Percentiles rank a stretch among this genome's conserved stretches.
These are phyloP conservation scores for Chrysolina haemoptera DNA, from an alignment of 2,888 invertebrate species.

Conservation along the genomic window DNA sequence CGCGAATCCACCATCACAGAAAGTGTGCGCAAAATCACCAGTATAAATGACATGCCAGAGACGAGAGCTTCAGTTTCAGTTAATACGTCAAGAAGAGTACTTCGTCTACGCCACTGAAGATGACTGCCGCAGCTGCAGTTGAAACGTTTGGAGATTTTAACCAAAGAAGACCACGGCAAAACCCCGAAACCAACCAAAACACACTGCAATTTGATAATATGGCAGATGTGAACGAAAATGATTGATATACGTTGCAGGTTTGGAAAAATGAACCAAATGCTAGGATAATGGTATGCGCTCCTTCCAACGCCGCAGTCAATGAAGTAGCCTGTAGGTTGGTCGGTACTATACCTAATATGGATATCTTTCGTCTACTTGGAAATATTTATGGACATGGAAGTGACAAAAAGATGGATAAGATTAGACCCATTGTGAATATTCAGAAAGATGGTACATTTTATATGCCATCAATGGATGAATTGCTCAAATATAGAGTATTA, in stretches of 20 bases:
- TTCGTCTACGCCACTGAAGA: too few species aligned
- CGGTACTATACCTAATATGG: constrained; percentile 57
- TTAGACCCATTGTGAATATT: constrained; percentile 67
- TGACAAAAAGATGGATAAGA: constrained; percentile 61
- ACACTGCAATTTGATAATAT: too few species aligned
- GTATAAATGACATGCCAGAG: too few species aligned
- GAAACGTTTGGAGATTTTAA: too few species aligned
- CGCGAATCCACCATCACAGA: too few species aligned
- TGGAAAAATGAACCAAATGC: constrained; percentile 58
- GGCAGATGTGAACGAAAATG: background rate
- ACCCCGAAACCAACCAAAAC: too few species aligned
- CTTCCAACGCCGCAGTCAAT: constrained; percentile 81
- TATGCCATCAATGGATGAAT: constrained; percentile 70
- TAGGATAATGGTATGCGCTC: constrained; percentile 75
- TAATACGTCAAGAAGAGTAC: too few species aligned
- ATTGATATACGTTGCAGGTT: constrained; percentile 37
- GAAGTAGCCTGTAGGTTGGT: constrained; percentile 73
- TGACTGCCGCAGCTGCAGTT: too few species aligned
- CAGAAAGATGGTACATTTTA: constrained; percentile 66
- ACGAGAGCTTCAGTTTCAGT: too few species aligned
- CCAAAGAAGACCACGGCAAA: too few species aligned
- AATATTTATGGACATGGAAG: constrained; percentile 61
- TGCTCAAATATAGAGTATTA: constrained; percentile 74
- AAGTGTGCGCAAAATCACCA: too few species aligned
- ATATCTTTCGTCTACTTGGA: constrained; percentile 69